Evolutionary conservation across 2,113 vertebrate species (phyloP).

Genomic region (Thamnophis sirtalis): DNA sequence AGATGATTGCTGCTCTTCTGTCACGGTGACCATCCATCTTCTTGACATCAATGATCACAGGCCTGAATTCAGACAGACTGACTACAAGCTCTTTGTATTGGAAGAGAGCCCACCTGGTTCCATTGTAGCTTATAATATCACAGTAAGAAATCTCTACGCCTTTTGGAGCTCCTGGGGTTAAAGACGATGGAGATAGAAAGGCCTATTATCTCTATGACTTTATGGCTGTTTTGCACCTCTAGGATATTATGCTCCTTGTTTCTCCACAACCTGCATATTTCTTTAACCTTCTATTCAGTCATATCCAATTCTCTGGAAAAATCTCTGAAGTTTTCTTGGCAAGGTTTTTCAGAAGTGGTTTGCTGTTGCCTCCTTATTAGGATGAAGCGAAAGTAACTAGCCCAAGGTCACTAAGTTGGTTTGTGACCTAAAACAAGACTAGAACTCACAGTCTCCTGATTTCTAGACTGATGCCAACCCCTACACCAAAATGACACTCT

Average conservation of each 20-base stretch:
- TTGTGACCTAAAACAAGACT: background rate
- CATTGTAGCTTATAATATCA: slow-evolving; percentile 57
- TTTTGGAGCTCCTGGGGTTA: background rate
- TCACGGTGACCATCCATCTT: slow-evolving; percentile 78
- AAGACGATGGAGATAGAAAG: background rate
- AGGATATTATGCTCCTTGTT: background rate
- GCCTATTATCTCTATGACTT: background rate
- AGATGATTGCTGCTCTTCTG: slow-evolving; percentile 58
- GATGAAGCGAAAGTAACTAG: background rate
- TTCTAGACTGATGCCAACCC: background rate
- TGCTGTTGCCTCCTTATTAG: background rate
- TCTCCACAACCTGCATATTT: background rate
- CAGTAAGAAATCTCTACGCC: slow-evolving; percentile 61
- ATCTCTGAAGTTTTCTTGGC: background rate
- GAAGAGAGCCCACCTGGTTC: slow-evolving; percentile 74
- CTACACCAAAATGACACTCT: background rate
- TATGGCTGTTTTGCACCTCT: background rate
- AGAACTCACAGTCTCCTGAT: background rate
- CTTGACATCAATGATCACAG: slow-evolving; percentile 84
- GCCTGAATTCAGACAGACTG: slow-evolving; percentile 71
- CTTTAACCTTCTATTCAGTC: background rate
- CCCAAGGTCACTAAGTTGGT: background rate
- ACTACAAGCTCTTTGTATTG: slow-evolving; percentile 63
- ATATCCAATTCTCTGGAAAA: background rate
- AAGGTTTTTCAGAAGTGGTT: background rate